Evolutionary conservation across 2,888 invertebrate genomes (phyloP), one percentile per base, ranked within the genome.

Genomic region (Tiliacea citrago): DNA sequence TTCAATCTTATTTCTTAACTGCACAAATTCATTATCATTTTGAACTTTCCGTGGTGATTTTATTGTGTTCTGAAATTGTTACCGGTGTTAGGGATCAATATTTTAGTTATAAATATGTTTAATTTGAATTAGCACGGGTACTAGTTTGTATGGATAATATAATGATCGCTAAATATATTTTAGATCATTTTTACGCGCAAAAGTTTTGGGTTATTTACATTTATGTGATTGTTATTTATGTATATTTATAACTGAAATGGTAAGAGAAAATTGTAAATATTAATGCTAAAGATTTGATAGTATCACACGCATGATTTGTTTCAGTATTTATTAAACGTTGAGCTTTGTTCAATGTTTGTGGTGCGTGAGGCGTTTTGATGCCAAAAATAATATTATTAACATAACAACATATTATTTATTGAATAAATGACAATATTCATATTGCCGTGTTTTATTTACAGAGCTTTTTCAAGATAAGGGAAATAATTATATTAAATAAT

Each of bases 351-450:
- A 90, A 92, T 93, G 92, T 94, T 92, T 90, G 92, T 91, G 90
- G 89, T 91, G 91, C 90, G 91, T 88, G 89, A 88, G 88, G 90
- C 91, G 88, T 90, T 92, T 91, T 81, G 91, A 92, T 91, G 93
- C 92, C 93, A 92, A 91, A 91, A 87, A 88, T 87, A 91, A 91
- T 91, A 91, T 89, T 90, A 90, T 88, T 89, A 93, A 91, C 90
- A 91, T 90, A 90, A 91, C 87, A 90, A 87, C 85, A 92, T 92
- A 91, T 93, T 94, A 92, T 93, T 94, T 94, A 94, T 94, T 94
- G 90, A 94, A 94, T 94, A 95, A 95, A 95, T 91, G 91, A 94
- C 91, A 93, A 93, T 93, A 94, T 95, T 94, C 93, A 91, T 93
- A 79, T 42, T 61, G 67, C 62, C n/a, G 78, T 83, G 89, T 91